phyloP scores from a whole-genome alignment of 2,888 invertebrate genomes.

The Noctua fimbriata region DNA sequence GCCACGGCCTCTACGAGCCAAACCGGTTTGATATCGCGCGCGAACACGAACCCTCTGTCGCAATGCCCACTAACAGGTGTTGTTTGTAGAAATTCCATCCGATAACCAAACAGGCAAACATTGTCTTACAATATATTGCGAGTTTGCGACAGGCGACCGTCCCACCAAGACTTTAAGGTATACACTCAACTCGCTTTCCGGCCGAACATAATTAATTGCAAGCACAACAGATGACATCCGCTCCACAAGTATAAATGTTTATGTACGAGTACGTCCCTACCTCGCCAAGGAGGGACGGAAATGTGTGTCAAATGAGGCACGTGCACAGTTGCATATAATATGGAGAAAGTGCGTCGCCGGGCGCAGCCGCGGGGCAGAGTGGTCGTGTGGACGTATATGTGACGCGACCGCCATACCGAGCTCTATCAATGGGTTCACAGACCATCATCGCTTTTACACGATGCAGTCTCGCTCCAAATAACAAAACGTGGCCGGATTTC shows the following conservation, averaged over 20 bases:
- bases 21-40: conserved; percentile 85
- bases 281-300: conserved; percentile 69
- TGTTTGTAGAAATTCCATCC: conserved; percentile 83
- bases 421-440: conserved; percentile 84
- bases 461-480: conserved; percentile 86
- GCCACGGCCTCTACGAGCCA: conserved; percentile 59
- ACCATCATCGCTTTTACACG: conserved; percentile 82
- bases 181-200: background rate
- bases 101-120: conserved; percentile 73
- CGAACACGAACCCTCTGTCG: conserved; percentile 80
- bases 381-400: conserved; percentile 70
- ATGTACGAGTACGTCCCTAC: conserved; percentile 23
- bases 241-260: conserved; percentile 31
- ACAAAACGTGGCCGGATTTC: conserved; percentile 86
- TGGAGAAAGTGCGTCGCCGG: conserved; percentile 84
- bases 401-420: conserved; percentile 80
- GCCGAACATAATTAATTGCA: conserved; percentile 23
- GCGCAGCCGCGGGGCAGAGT: conserved; percentile 61
- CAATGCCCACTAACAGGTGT: conserved; percentile 84
- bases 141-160: conserved; percentile 24
- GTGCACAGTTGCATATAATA: conserved; percentile 75
- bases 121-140: conserved; percentile 63
- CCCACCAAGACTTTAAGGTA: conserved; percentile 11
- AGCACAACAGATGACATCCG: conserved; percentile 45
- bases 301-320: conserved; percentile 82